Evolutionary conservation across 92 coral and sea anemone genomes (phyloP), one percentile per base, ranked within the genome.

Genomic region (Phymanthus crucifer): DNA sequence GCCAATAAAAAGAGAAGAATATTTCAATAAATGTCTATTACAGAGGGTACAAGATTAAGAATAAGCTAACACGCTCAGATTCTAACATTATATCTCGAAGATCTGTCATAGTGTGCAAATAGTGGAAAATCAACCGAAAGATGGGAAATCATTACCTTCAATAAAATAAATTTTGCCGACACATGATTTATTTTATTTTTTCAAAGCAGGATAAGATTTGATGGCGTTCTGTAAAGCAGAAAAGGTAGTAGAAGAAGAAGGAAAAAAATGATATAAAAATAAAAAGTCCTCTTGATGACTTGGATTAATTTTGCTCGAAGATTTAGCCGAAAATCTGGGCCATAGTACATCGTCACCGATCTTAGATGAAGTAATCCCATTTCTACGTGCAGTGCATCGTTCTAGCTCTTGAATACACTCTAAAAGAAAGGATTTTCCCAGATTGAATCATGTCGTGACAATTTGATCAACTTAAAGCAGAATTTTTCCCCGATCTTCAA

Each of bases 41-140:
- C 68, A 61, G 68, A 61, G 34, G 68, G 32, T 27, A 24, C 32
- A 29, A 61, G 17, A 61, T 61, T 61, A 61, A 29, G 26, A 24
- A 61, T 61, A 13, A 61, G 68, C 68, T 61, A 61, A 61, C 68
- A 29, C 11, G 32, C 68, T 27, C 26, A 61, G 16, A 17, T 13
- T 32, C 66, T 9, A 57, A 3, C 48, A 43, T 43, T 11, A 61
- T 61, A 24, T 24, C 36, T 61, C 36, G 11, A 12, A 24, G 34
- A 61, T 29, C 68, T 61, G 68, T 61, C 68, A 61, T 12, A 29
- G 1, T 61, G 68, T 61, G 68, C 68, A 61, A 61, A 61, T 61
- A 61, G 7, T 61, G 68, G 32, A 61, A 61, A 61, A 61, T 61
- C 35, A 61, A 61, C 32, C 29, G 34, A 61, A 29, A 4, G 14